Evolutionary conservation across 2,888 invertebrate genomes (phyloP).

Genomic region (Balanococcus diminutus): DNA sequence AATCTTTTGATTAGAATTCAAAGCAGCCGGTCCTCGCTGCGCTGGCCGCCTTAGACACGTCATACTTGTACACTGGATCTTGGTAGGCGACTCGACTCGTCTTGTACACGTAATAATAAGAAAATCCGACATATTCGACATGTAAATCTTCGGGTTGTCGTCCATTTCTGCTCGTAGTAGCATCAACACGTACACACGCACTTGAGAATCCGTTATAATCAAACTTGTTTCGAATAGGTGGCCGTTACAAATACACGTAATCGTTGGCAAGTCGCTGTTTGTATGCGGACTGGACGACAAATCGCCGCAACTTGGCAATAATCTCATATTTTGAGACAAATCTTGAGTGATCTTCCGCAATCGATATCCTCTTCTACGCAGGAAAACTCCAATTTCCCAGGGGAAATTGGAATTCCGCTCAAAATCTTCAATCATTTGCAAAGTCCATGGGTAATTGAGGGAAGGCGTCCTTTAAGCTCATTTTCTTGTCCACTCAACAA

Average conservation of each 20-base stretch:
- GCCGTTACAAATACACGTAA: constrained; percentile 12
- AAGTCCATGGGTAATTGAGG: no score
- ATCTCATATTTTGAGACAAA: not conserved
- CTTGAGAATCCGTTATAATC: not conserved
- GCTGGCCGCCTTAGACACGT: not conserved
- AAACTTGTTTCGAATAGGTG: not conserved
- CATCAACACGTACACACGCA: not conserved
- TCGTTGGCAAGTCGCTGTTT: not conserved
- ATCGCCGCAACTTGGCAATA: not conserved
- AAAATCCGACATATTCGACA: not conserved
- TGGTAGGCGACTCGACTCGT: not conserved
- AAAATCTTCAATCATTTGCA: no score
- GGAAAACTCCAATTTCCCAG: not conserved
- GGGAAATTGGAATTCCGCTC: no score
- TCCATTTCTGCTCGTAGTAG: not conserved
- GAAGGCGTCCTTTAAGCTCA: no score
- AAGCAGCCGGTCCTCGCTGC: not conserved
- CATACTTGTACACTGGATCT: not conserved
- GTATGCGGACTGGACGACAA: not conserved
- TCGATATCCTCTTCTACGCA: not conserved
- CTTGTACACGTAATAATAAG: not conserved
- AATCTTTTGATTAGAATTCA: not conserved
- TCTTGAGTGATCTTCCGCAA: no score
- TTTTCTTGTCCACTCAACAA: no score
- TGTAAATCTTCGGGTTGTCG: not conserved